Evolutionary conservation across 2,797 vertebrate species (phyloP), one percentile per base, ranked within the genome.

Genomic region (Pteropus rufus): DNA sequence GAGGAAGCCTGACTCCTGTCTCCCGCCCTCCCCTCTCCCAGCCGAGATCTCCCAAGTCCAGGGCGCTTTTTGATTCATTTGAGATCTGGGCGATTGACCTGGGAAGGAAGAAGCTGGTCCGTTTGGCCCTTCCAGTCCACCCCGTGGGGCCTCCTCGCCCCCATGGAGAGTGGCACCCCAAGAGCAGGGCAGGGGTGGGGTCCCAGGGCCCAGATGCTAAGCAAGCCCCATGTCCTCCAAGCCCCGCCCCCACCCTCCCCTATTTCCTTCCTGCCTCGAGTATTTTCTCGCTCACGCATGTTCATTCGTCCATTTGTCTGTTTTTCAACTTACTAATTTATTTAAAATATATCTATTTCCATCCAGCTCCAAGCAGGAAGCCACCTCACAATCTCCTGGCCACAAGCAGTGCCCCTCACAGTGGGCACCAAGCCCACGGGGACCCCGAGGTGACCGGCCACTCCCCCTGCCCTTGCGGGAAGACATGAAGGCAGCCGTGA

Each of bases 61-160:
- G 97, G 98, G 97, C 96, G 97, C 98, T 98, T 98, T 98, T 97
- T 98, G 97, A 46, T 98, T 98, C 98, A 97, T 98, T 98, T 98
- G 96, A 89, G 97, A 98, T 98, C 96, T 92, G 93, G 95, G 94
- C 97, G 97, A 98, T 98, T 98, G 98, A 98, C 97, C 97, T 96
- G 85, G 97, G 96, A 98, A 90, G 98, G 97, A 98, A 97, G 98
- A 96, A 83, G 96, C 96, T 94, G 98, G 96, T 97, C 80, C 97
- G 97, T 98, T 97, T 96, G 10, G n/a, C 1, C 62, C 72, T 52
- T 62, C 23, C 15, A 10, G 46, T 7, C 62, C 34, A 24, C 23
- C 29, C 67, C 29, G 41, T n/a, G 8, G 31, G 31, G 16, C 8
- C 29, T 29, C 36, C 46, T 0, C 16, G 18, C 46, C n/a, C n/a